phyloP scores from a whole-genome alignment of 2,113 vertebrate species.

The Bothrops jararaca region DNA sequence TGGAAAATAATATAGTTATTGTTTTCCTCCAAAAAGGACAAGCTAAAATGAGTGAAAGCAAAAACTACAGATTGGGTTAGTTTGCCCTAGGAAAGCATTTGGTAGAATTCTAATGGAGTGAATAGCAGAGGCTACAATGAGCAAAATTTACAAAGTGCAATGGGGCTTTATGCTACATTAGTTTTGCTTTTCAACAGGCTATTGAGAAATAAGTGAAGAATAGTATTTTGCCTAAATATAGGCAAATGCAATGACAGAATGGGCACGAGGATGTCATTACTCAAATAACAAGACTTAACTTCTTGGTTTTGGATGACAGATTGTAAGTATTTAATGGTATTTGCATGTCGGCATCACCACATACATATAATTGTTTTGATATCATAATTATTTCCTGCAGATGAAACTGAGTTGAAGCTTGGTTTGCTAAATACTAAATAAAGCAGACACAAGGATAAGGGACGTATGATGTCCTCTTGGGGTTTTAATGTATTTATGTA shows the following conservation, averaged over 20 bases:
- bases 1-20: neutral
- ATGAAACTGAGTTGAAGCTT: neutral
- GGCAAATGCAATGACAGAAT: neutral
- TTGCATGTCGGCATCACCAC: neutral
- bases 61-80: neutral
- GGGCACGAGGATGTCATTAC: neutral
- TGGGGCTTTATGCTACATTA: neutral
- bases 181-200: neutral
- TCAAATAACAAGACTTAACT: neutral
- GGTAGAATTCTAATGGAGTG: neutral
- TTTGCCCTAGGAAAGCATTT: neutral
- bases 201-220: neutral
- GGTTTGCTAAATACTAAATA: neutral
- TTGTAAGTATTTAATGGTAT: neutral
- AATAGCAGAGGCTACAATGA: neutral
- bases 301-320: neutral
- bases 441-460: neutral
- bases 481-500: neutral
- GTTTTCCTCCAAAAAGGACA: neutral
- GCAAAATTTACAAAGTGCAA: neutral
- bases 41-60: neutral
- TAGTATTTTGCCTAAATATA: neutral
- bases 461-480: neutral
- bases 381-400: neutral
- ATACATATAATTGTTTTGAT: neutral